Base-by-base conservation (phyloP, 1,140 invertebrate genomes). In the Euglossa dilemma region DNA sequence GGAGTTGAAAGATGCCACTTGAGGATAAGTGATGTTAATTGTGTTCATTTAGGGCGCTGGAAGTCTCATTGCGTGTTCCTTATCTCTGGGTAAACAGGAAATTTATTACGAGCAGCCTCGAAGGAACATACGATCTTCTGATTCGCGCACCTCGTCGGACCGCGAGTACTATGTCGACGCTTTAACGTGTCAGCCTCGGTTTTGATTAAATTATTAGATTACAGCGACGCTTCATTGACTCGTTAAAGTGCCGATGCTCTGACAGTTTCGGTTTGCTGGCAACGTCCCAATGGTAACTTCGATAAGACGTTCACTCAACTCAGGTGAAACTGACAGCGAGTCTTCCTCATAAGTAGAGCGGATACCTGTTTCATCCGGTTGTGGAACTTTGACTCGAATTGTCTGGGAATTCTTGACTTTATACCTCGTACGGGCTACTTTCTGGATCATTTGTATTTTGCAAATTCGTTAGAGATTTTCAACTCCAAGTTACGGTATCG, bases 51-150 rank as follows among this genome's bases (percentile, higher is more conserved):
- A 59, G 11, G 50, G 54, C 5, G 9, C 36, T 36, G 28, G 43
- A 25, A 45, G 43, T 3, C 43, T 69, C 64, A 47, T 70, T 52
- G 78, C 28, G 18, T 43, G 70, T 80, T 63, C 57, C 78, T 80
- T 80, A 80, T 80, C 69, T 54, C 57, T 20, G 6, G 70, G 69
- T 73, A 80, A 80, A 80, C 78, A 63, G 78, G 57, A 63, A 63
- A 80, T 80, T 80, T 63, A 73, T 80, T 73, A 54, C 28, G 45
- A 47, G 43, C 45, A 52, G n/a, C 2, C 50, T 56, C 36, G 57
- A 56, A 61, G 23, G 76, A 66, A 47, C 76, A 59, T 73, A 47
- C 54, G 54, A 43, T 71, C 25, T 67, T 75, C 45, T 76, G 47
- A 76, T 81, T 20, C 71, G 36, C 54, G 54, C 6, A 45, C 23